These are phyloP conservation scores for Chelonus formosanus DNA, from an alignment of 2,888 invertebrate genomes.

Conservation along the genomic window DNA sequence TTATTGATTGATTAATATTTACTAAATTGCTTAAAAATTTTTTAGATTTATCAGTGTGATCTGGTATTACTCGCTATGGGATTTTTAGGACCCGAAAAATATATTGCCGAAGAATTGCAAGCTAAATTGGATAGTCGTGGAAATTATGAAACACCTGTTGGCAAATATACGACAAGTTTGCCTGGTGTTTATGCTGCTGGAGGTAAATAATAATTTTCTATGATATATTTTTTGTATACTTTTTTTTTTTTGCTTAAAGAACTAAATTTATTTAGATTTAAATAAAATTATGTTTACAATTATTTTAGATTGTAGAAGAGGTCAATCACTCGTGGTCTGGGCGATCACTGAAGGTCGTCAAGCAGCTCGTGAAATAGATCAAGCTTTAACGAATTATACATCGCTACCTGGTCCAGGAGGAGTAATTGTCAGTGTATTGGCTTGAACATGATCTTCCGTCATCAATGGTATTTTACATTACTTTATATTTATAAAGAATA, in stretches of 20 bases:
- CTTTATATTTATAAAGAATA: no score
- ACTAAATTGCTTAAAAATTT: background rate
- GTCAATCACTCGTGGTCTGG: conserved; percentile 99
- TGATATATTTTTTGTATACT: background rate
- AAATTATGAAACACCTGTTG: conserved; percentile 84
- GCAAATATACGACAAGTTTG: conserved; percentile 81
- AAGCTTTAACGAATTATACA: conserved; percentile 81
- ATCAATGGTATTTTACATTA: no score
- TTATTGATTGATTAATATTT: no score
- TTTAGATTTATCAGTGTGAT: conserved; percentile 80
- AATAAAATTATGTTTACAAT: background rate
- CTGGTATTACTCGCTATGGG: conserved; percentile 98
- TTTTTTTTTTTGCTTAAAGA: conserved; percentile 11
- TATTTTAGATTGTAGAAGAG: conserved; percentile 89
- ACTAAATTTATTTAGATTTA: conserved; percentile 9
- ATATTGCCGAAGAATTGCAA: conserved; percentile 81
- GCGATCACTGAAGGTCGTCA: conserved; percentile 98
- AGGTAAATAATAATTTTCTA: conserved; percentile 69
- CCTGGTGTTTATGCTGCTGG: conserved; percentile 94
- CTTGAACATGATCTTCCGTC: conserved; percentile 42
- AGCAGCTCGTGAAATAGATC: conserved; percentile 93
- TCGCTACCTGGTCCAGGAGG: conserved; percentile 93
- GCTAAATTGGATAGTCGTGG: conserved; percentile 89
- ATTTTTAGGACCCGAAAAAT: conserved; percentile 94
- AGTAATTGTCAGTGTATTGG: conserved; percentile 68